Percentiles rank a stretch among this genome's conserved stretches.
Conservation (phyloP, 2,888 invertebrate genomes). For the Rosalia funebris region DNA sequence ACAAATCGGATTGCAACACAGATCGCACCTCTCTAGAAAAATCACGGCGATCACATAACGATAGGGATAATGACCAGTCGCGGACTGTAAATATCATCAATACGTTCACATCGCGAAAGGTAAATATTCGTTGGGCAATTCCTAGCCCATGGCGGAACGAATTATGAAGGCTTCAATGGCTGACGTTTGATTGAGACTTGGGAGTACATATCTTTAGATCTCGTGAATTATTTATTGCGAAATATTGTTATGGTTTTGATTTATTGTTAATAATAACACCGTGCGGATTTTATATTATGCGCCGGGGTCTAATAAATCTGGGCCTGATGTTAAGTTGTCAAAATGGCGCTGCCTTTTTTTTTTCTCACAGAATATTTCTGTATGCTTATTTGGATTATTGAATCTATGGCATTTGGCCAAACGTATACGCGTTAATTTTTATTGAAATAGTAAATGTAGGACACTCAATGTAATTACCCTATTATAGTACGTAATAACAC, state of each 20-base stretch:
- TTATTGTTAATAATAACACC: constrained; percentile 29
- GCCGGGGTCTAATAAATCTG: constrained; percentile 17
- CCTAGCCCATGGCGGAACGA: neutral
- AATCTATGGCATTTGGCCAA: neutral
- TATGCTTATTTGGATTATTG: constrained; percentile 2
- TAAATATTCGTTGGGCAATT: constrained; percentile 1
- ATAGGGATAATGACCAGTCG: constrained; percentile 39
- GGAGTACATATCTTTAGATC: constrained; percentile 27
- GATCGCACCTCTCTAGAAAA: constrained; percentile 40
- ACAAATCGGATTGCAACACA: constrained; percentile 40
- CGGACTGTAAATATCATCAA: constrained; percentile 11
- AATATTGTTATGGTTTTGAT: constrained; percentile 31
- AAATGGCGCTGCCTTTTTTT: constrained; percentile 9
- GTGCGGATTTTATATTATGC: constrained; percentile 20
- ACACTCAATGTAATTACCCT: too few species aligned
- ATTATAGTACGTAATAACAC: too few species aligned
- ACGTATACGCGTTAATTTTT: neutral
- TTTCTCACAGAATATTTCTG: neutral
- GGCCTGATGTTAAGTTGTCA: constrained; percentile 20
- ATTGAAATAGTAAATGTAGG: too few species aligned
- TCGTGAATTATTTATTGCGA: constrained; percentile 28
- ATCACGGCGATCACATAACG: constrained; percentile 37
- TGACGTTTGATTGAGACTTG: constrained; percentile 21
- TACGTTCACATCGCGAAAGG: neutral
- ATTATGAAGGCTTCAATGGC: constrained; percentile 7